Conservation (phyloP, 2,113 vertebrate species). For the Siniperca knerii region DNA sequence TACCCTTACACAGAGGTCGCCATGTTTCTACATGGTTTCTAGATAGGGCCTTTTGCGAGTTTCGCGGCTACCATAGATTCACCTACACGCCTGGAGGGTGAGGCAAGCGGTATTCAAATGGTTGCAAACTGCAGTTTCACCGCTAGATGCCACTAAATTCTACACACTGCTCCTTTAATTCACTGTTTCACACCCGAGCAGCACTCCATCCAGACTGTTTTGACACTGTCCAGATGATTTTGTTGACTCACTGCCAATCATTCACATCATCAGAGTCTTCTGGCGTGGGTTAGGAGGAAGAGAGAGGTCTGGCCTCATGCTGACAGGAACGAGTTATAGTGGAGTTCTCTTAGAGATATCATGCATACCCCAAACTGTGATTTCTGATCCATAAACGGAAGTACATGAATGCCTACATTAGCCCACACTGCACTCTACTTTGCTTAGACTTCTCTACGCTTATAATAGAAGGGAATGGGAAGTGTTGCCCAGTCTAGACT, state of each 20-base stretch:
- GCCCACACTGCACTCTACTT: not conserved
- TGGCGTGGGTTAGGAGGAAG: not conserved
- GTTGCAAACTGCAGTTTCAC: too few species aligned
- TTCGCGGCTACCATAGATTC: too few species aligned
- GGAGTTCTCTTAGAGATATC: not conserved
- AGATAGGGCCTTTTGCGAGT: too few species aligned
- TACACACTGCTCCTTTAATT: not conserved
- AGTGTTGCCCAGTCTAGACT: not conserved
- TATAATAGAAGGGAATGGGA: not conserved
- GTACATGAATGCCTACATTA: not conserved
- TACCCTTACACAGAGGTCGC: too few species aligned
- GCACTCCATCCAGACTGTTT: too few species aligned
- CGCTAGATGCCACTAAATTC: too few species aligned
- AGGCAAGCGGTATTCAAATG: too few species aligned
- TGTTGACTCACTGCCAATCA: conserved; percentile 12
- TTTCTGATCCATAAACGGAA: conserved; percentile 39
- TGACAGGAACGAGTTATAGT: conserved; percentile 45
- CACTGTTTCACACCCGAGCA: not conserved
- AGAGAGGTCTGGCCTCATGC: conserved; percentile 14
- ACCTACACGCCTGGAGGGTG: too few species aligned
- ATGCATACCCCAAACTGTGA: conserved; percentile 29
- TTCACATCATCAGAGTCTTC: conserved; percentile 15
- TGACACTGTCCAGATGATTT: conserved; percentile 22
- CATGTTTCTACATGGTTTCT: too few species aligned
- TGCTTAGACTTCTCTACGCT: not conserved